Evolutionary conservation across 2,113 vertebrate species (phyloP).

Genomic region (human): GRCh38 chr3:14060001-14060500

Average conservation of each 20-base stretch:
- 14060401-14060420: too few species aligned
- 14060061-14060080: slow-evolving; percentile 90
- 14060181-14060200: background rate
- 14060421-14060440: too few species aligned
- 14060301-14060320: background rate
- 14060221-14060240: background rate
- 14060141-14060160: background rate
- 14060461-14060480: too few species aligned
- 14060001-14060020: slow-evolving; percentile 46
- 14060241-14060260: background rate
- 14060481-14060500: too few species aligned
- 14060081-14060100: slow-evolving; percentile 92
- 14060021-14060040: slow-evolving; percentile 93
- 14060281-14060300: background rate
- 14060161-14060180: background rate
- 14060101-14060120: slow-evolving; percentile 93
- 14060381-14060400: too few species aligned
- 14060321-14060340: background rate
- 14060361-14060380: background rate
- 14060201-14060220: background rate
- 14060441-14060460: too few species aligned
- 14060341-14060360: background rate
- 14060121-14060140: slow-evolving; percentile 93
- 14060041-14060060: slow-evolving; percentile 90
- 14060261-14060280: background rate